Conservation (phyloP, 2,113 vertebrate genomes). For the Sander lucioperca region DNA sequence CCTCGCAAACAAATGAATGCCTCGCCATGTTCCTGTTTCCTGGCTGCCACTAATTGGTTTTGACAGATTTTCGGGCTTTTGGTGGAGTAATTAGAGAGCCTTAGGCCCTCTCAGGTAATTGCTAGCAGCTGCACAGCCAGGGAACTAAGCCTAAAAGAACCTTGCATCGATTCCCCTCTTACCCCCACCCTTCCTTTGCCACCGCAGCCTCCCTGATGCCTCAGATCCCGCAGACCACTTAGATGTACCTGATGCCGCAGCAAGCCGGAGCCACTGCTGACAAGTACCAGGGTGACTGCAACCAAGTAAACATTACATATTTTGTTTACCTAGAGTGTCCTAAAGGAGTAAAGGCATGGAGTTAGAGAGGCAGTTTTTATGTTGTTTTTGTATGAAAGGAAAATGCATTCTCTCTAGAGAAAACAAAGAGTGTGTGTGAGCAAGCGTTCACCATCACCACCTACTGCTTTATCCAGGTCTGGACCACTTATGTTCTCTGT, state of each 20-base stretch:
- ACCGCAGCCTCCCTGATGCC: conserved; percentile 30
- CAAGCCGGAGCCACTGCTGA: conserved; percentile 51
- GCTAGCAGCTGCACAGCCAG: conserved; percentile 72
- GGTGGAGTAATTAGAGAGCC: conserved; percentile 75
- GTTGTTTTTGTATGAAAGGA: conserved; percentile 47
- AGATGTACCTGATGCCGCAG: conserved; percentile 56
- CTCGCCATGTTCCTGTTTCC: conserved; percentile 62
- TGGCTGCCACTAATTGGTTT: conserved; percentile 69
- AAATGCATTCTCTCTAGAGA: conserved; percentile 43
- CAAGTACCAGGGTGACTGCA: conserved; percentile 53
- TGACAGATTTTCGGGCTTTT: conserved; percentile 74
- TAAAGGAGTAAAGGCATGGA: conserved; percentile 32
- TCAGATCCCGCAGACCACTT: conserved; percentile 67
- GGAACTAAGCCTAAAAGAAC: conserved; percentile 52
- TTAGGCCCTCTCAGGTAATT: conserved; percentile 76
- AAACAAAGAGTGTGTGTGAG: conserved; percentile 31
- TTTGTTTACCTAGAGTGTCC: conserved; percentile 64
- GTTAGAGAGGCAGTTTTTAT: conserved; percentile 24
- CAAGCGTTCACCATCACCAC: conserved; percentile 52
- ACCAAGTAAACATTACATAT: conserved; percentile 66
- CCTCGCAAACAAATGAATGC: conserved; percentile 73
- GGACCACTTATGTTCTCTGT: conserved; percentile 36
- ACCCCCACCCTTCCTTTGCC: conserved; percentile 15
- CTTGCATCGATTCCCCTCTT: conserved; percentile 43
- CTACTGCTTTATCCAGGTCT: conserved; percentile 43